Evolutionary conservation across 2,888 invertebrate species (phyloP).

Genomic region (Prostheceraeus crozeri): DNA sequence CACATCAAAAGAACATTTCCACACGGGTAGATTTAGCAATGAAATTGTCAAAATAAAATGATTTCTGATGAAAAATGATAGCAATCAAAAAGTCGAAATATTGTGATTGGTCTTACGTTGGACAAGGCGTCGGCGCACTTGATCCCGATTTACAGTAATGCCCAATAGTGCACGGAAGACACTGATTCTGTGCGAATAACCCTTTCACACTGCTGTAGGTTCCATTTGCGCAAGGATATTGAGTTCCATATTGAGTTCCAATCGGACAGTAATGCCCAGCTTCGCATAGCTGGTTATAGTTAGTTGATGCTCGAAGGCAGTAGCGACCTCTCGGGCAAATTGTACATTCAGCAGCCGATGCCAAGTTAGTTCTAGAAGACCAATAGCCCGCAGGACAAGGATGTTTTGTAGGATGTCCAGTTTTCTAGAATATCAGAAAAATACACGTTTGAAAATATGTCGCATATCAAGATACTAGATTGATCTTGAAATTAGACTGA

Average conservation of each 20-base stretch:
- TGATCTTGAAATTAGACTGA: too few species aligned
- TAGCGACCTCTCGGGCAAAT: constrained; percentile 48
- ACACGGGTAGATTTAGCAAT: too few species aligned
- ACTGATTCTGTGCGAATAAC: constrained; percentile 49
- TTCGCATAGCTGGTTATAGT: constrained; percentile 46
- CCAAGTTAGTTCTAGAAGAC: constrained; percentile 48
- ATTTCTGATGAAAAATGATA: too few species aligned
- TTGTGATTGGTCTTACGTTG: not conserved
- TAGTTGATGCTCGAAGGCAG: constrained; percentile 47
- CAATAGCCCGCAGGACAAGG: constrained; percentile 54
- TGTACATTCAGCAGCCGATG: constrained; percentile 44
- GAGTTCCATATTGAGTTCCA: constrained; percentile 43
- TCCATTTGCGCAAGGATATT: constrained; percentile 51
- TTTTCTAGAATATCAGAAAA: too few species aligned
- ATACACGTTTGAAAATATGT: too few species aligned
- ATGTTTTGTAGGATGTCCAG: constrained; percentile 45
- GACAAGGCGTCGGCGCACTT: constrained; percentile 44
- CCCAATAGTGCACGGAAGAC: constrained; percentile 48
- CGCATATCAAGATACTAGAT: too few species aligned
- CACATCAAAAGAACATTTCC: too few species aligned
- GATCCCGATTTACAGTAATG: constrained; percentile 51
- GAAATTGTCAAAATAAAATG: too few species aligned
- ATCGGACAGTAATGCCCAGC: constrained; percentile 52
- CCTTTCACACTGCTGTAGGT: constrained; percentile 47
- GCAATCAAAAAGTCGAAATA: too few species aligned